A percentile compares a stretch with the other conserved stretches of the same genome.
phyloP scores from a whole-genome alignment of 2,113 vertebrate species.

The Osmerus mordax region DNA sequence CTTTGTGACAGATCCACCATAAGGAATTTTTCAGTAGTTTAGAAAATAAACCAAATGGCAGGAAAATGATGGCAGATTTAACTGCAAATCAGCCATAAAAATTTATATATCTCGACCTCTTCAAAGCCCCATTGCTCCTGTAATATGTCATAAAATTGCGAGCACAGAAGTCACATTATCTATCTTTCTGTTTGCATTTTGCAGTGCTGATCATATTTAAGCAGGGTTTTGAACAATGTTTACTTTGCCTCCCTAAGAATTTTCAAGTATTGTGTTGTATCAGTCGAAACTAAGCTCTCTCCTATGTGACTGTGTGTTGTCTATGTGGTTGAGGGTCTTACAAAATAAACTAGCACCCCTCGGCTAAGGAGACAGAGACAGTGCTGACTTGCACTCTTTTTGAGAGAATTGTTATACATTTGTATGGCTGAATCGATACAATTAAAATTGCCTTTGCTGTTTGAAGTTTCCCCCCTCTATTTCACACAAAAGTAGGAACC shows the following conservation, averaged over 20 bases:
- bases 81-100: conserved; percentile 42
- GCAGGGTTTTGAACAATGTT: conserved; percentile 65
- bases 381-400: conserved; percentile 73
- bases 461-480: conserved; percentile 64
- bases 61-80: conserved; percentile 14
- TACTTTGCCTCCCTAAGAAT: conserved; percentile 63
- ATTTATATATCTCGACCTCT: conserved; percentile 45
- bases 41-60: conserved; percentile 26
- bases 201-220: conserved; percentile 69
- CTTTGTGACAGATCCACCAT: conserved; percentile 44
- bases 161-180: conserved; percentile 48
- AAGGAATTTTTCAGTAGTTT: conserved; percentile 42
- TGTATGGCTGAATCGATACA: conserved; percentile 78
- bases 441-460: conserved; percentile 74
- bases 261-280: conserved; percentile 70
- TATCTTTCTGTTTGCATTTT: conserved; percentile 64
- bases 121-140: conserved; percentile 35
- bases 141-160: conserved; percentile 60
- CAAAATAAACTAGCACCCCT: conserved; percentile 68
- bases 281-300: conserved; percentile 67
- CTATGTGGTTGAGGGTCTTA: conserved; percentile 62
- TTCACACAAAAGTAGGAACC: conserved; percentile 72
- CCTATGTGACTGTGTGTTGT: conserved; percentile 63
- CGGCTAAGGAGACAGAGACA: conserved; percentile 70
- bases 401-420: conserved; percentile 70